A percentile compares a stretch with the other conserved stretches of the same genome.
Conservation (phyloP, 2,797 vertebrate genomes). For the Sphenodon punctatus region DNA sequence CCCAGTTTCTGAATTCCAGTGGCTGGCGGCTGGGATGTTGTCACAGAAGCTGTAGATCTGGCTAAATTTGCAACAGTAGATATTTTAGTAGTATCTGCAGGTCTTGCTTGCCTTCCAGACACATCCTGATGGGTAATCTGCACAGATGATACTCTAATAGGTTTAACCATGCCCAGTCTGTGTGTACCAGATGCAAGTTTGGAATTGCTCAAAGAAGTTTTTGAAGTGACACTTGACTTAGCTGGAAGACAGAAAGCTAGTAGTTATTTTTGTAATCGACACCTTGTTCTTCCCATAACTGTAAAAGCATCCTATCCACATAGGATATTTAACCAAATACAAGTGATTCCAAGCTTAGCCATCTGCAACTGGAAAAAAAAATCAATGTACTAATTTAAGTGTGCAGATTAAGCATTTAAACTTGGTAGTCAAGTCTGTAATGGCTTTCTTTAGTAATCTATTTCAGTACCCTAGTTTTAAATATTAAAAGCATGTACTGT, state of each 20-base stretch:
- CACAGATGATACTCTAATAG: constrained; percentile 58
- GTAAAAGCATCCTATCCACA: too few species aligned
- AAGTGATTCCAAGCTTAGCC: background rate
- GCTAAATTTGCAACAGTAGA: background rate
- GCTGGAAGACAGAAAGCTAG: constrained; percentile 56
- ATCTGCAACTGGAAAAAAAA: background rate
- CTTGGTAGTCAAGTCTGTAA: background rate
- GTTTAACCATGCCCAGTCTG: constrained; percentile 41
- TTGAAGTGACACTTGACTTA: constrained; percentile 51
- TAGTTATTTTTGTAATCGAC: background rate
- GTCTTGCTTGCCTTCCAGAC: constrained; percentile 36
- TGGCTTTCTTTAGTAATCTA: background rate
- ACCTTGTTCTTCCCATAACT: background rate
- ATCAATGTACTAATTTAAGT: background rate
- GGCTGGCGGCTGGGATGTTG: constrained; percentile 47
- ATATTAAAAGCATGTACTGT: background rate
- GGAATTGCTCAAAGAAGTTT: constrained; percentile 47
- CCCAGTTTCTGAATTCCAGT: constrained; percentile 53
- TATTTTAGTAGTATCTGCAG: constrained; percentile 38
- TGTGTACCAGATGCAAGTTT: constrained; percentile 35
- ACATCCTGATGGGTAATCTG: constrained; percentile 42
- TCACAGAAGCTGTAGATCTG: constrained; percentile 17
- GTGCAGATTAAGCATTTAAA: background rate
- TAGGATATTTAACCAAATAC: background rate
- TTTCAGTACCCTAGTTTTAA: background rate